phyloP scores from a whole-genome alignment of 2,888 invertebrate species.

The Apotomis turbidana region DNA sequence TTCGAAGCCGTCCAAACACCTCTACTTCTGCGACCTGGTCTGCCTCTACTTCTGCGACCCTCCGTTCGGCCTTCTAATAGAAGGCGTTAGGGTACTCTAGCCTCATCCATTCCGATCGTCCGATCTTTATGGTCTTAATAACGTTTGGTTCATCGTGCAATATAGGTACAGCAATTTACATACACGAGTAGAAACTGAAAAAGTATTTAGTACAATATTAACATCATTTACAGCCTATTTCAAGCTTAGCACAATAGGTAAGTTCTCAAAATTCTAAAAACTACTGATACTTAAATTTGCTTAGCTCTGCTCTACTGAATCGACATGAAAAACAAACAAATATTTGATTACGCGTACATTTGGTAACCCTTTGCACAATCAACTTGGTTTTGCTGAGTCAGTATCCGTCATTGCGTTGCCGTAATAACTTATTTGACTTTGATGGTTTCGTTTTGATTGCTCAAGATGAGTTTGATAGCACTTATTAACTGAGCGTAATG shows the following conservation, averaged over 20 bases:
- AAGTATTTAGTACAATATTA: too few species aligned
- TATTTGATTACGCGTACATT: conserved; percentile 8
- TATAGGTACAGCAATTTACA: too few species aligned
- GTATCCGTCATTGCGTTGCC: background rate
- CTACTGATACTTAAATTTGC: background rate
- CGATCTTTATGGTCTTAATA: too few species aligned
- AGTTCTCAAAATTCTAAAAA: background rate
- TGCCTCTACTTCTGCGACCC: too few species aligned
- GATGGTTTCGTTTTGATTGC: background rate
- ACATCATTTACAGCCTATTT: too few species aligned
- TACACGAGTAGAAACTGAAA: too few species aligned
- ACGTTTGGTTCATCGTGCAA: too few species aligned
- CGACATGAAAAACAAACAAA: background rate
- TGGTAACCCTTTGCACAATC: conserved; percentile 4
- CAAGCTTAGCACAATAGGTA: background rate
- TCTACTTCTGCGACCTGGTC: too few species aligned
- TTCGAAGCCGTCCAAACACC: too few species aligned
- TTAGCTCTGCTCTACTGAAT: background rate
- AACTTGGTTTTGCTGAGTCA: background rate
- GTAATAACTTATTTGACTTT: background rate
- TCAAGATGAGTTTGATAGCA: background rate
- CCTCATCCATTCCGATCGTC: too few species aligned
- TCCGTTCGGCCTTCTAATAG: too few species aligned
- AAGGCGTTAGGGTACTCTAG: too few species aligned
- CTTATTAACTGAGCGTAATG: background rate